A percentile compares a stretch with the other conserved stretches of the same genome.
Evolutionary conservation across 1,140 invertebrate genomes (phyloP).

Genomic region (Drosophila subpulchrella): DNA sequence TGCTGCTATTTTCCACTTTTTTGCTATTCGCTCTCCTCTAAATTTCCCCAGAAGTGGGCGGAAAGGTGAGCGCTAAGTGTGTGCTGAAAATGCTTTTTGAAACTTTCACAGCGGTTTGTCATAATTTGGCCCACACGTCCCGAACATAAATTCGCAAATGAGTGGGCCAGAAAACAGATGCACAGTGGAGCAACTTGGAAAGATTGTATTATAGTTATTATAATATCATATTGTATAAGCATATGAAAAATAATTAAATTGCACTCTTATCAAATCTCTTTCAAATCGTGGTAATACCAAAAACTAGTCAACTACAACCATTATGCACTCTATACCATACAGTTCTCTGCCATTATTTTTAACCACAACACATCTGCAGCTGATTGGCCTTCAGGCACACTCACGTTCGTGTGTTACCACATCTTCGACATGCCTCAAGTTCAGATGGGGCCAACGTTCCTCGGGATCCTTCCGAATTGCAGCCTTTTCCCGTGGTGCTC

Average conservation of each 20-base stretch:
- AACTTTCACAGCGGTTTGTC: constrained; percentile 72
- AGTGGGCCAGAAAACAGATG: constrained; percentile 24
- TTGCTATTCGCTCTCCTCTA: background rate
- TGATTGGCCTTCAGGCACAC: constrained; percentile 13
- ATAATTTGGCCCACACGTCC: constrained; percentile 73
- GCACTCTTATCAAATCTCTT: no score
- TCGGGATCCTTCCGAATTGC: background rate
- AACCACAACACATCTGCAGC: constrained; percentile 5
- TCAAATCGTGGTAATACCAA: no score
- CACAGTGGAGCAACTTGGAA: constrained; percentile 18
- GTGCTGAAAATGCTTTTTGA: constrained; percentile 70
- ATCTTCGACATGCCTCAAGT: background rate
- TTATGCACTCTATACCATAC: background rate
- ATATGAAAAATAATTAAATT: no score
- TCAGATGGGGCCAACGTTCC: background rate
- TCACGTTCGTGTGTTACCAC: background rate
- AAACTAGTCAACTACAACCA: background rate
- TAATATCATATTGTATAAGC: background rate
- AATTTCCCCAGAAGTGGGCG: constrained; percentile 2
- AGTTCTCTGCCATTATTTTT: background rate
- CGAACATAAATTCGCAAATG: constrained; percentile 59
- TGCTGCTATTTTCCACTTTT: constrained; percentile 17
- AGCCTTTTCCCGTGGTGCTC: background rate
- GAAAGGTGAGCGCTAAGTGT: constrained; percentile 40
- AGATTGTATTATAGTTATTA: background rate